Percentiles rank a stretch among this genome's conserved stretches.
Conservation (phyloP, 2,888 invertebrate species). For the Drosophila ustulata region DNA sequence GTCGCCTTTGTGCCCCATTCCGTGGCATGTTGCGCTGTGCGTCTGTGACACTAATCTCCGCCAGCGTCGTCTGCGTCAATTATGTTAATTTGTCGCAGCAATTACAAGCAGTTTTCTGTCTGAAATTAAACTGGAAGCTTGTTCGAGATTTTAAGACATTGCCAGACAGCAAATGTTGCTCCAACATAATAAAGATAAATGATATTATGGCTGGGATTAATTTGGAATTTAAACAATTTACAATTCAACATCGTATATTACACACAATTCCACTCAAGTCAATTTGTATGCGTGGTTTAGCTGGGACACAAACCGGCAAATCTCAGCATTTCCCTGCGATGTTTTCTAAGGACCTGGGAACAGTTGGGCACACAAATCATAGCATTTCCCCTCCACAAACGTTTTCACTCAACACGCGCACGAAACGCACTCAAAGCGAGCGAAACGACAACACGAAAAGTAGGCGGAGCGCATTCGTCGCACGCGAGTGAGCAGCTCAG, state of each 20-base stretch:
- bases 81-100: constrained; percentile 75
- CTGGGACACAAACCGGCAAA: constrained; percentile 46
- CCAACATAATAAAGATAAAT: constrained; percentile 56
- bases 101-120: constrained; percentile 68
- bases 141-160: constrained; percentile 29
- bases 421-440: constrained; percentile 55
- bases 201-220: constrained; percentile 6
- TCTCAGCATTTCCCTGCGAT: constrained; percentile 34
- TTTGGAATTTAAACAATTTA: constrained; percentile 13
- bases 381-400: constrained; percentile 38
- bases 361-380: constrained; percentile 43
- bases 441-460: constrained; percentile 56
- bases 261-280: neutral
- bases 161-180: constrained; percentile 32
- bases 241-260: constrained; percentile 11
- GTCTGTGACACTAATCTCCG: constrained; percentile 38
- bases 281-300: constrained; percentile 34
- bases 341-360: constrained; percentile 66
- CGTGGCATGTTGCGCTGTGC: neutral
- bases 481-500: constrained; percentile 46
- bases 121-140: constrained; percentile 38
- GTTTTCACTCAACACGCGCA: constrained; percentile 53
- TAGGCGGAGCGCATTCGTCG: constrained; percentile 76
- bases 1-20: constrained; percentile 48
- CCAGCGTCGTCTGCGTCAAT: constrained; percentile 66